Conservation (phyloP, 2,888 invertebrate genomes). For the Oxytorus armatus region DNA sequence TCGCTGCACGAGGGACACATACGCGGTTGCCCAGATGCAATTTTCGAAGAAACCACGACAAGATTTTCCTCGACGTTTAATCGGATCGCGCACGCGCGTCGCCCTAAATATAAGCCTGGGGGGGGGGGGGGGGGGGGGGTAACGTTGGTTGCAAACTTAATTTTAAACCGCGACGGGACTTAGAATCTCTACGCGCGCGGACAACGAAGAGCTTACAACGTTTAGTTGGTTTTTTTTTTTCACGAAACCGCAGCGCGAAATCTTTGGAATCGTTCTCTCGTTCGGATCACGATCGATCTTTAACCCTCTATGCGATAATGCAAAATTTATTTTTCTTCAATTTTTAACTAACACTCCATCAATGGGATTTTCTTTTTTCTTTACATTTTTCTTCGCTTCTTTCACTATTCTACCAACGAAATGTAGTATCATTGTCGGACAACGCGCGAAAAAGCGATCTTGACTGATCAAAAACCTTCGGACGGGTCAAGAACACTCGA, state of each 20-base stretch:
- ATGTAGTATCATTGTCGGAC: neutral
- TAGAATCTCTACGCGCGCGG: slow-evolving; percentile 14
- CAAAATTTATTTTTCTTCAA: neutral
- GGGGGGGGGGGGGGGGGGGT: slow-evolving; percentile 74
- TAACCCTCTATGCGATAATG: neutral
- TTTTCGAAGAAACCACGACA: slow-evolving; percentile 74
- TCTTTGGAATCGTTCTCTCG: neutral
- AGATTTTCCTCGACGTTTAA: slow-evolving; percentile 76
- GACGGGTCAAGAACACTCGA: slow-evolving; percentile 38
- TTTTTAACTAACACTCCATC: neutral
- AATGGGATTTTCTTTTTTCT: no score
- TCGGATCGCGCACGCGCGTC: slow-evolving; percentile 81
- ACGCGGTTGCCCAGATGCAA: slow-evolving; percentile 69
- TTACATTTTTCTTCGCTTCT: no score
- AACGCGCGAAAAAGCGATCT: slow-evolving; percentile 22
- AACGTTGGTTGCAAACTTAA: slow-evolving; percentile 78
- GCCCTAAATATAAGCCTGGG: slow-evolving; percentile 82
- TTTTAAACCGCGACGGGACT: slow-evolving; percentile 76
- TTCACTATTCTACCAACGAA: neutral
- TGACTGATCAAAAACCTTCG: slow-evolving; percentile 15
- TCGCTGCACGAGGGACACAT: slow-evolving; percentile 54
- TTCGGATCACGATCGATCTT: neutral
- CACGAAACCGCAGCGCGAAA: neutral
- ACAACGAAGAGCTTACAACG: slow-evolving; percentile 23
- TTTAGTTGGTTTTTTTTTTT: slow-evolving; percentile 24